Percentiles rank a stretch among this genome's conserved stretches.
phyloP scores from a whole-genome alignment of 2,113 vertebrate genomes.

The Deroptyus accipitrinus region DNA sequence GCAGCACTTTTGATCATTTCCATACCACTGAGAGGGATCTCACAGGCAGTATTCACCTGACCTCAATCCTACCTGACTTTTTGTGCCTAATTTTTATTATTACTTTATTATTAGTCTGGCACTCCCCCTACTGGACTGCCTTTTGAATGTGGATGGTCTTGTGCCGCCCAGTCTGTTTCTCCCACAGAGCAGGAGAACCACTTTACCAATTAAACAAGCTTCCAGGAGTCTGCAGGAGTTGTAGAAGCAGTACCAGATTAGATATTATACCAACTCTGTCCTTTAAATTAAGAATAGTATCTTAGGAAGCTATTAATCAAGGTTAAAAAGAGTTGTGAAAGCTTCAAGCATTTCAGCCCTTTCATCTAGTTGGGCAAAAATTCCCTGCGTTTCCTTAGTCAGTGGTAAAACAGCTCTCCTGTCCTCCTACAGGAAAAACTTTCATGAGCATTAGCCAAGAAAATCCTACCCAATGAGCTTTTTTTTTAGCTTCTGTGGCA shows the following conservation, averaged over 20 bases:
- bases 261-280: neutral
- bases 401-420: neutral
- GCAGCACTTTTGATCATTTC: rapidly evolving
- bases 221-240: neutral
- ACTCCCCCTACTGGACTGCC: too few relatives aligned
- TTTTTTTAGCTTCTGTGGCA: neutral
- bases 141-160: neutral
- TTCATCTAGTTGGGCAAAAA: neutral
- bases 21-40: rapidly evolving
- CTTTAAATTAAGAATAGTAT: neutral
- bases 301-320: neutral
- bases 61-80: neutral
- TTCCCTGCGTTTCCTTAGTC: neutral
- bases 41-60: neutral
- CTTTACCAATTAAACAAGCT: neutral
- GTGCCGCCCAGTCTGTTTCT: neutral
- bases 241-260: neutral
- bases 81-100: neutral
- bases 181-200: neutral
- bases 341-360: neutral
- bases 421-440: neutral
- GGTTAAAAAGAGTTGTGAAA: neutral
- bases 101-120: neutral
- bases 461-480: neutral
- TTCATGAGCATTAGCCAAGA: neutral